Base-by-base conservation (phyloP, 2,888 invertebrate genomes). In the Junonia oenone region DNA sequence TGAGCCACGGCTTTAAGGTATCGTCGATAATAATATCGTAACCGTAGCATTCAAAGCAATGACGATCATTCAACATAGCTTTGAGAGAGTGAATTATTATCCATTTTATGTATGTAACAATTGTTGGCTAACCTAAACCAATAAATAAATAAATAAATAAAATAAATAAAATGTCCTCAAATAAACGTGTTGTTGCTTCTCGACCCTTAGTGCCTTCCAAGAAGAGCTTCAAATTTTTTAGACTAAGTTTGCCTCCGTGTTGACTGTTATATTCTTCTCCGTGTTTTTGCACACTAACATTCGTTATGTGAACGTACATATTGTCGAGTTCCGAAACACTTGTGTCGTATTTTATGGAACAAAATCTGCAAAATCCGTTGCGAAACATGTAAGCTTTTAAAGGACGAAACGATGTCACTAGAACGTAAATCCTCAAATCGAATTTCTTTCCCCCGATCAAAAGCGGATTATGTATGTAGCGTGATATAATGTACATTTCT, bases 261-360 rank as follows among this genome's bases (percentile, higher is more conserved):
- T 97, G 92, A 62, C 93, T 94, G 80, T 99, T 99, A 78, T 98
- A 99, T 76, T 98, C 98, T 27, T 96, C 96, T 64, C 98, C 98
- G 75, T 98, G 97, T 81, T 98, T 98, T 83, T 99, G 99, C n/a
- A 99, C 97, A 56, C 98, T 98, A 3, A 98, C 98, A 78, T 99
- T 99, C 9, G 98, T 98, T 51, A 98, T 91, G 90, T 98, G 98
- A 51, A 98, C 96, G 73, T 97, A 98, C 94, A 97, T 96, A 78
- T 96, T 98, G 80, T 97, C 97, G 67, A 96, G 84, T 78, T 96
- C 96, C 37, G 95, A 95, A 37, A 95, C 95, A 78, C 95, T 96
- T 1, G 95, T 96, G 75, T 97, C 97, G 75, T 98, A 98, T 78
- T 98, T 98, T 48, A 98, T 97, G 0, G 98, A 98, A 72, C 98